A percentile compares a stretch with the other conserved stretches of the same genome.
Evolutionary conservation across 2,113 vertebrate species (phyloP).

Genomic region (Lichenostomus cassidix): DNA sequence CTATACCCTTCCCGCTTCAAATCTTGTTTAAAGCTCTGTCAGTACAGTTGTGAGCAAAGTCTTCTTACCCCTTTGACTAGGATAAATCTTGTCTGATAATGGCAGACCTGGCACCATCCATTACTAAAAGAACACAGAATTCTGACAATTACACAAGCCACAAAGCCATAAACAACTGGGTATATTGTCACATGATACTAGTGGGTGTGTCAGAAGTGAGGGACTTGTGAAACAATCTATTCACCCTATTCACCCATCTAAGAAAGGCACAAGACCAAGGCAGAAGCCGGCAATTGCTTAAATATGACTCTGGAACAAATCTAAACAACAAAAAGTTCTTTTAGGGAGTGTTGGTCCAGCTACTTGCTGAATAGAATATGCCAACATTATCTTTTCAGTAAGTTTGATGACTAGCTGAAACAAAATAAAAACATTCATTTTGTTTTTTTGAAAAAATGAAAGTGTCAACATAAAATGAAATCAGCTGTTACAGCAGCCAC

Average conservation of each 20-base stretch:
- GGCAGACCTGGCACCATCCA: background rate
- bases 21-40: background rate
- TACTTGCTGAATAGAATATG: background rate
- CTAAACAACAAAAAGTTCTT: background rate
- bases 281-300: background rate
- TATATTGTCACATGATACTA: background rate
- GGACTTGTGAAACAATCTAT: background rate
- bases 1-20: background rate
- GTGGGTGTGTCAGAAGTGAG: background rate
- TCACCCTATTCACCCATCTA: background rate
- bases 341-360: background rate
- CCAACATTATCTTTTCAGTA: background rate
- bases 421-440: background rate
- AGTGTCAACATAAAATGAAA: background rate
- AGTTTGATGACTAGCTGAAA: background rate
- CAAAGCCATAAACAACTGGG: accelerated
- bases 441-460: background rate
- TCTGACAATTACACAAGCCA: background rate
- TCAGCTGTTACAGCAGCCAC: background rate
- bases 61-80: accelerated
- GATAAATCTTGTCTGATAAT: background rate
- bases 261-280: background rate
- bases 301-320: background rate
- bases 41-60: background rate
- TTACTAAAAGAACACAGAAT: background rate